A percentile compares a stretch with the other conserved stretches of the same genome.
These are phyloP conservation scores for Chromobotia macracanthus DNA, from an alignment of 2,797 vertebrate genomes.

Conservation along the genomic window DNA sequence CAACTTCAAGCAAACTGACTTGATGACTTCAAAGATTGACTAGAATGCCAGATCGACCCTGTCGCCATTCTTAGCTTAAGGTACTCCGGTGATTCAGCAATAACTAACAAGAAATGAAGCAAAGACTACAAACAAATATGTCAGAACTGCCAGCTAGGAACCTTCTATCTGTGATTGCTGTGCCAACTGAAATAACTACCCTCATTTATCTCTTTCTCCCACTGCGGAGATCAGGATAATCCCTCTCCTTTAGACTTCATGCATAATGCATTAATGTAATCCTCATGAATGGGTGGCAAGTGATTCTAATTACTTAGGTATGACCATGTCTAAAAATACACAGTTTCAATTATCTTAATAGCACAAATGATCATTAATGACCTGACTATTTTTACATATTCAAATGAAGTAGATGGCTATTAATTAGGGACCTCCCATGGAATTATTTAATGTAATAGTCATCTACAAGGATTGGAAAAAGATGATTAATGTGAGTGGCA, in stretches of 20 bases:
- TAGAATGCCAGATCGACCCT: slow-evolving; percentile 17
- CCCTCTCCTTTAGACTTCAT: slow-evolving; percentile 44
- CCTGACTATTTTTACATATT: slow-evolving; percentile 12
- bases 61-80: not conserved
- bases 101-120: slow-evolving; percentile 30
- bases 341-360: slow-evolving; percentile 38
- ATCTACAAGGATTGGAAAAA: not conserved
- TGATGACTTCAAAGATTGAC: slow-evolving; percentile 13
- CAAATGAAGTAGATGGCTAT: slow-evolving; percentile 16
- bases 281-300: slow-evolving; percentile 49
- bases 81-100: slow-evolving; percentile 40
- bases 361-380: slow-evolving; percentile 41
- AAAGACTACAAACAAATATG: slow-evolving; percentile 40
- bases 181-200: slow-evolving; percentile 52
- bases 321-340: slow-evolving; percentile 41
- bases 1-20: slow-evolving; percentile 19
- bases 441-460: not conserved
- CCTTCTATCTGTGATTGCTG: slow-evolving; percentile 45
- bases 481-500: not conserved
- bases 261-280: slow-evolving; percentile 58
- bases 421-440: slow-evolving; percentile 12
- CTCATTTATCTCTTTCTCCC: slow-evolving; percentile 53
- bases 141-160: slow-evolving; percentile 43
- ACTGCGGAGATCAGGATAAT: slow-evolving; percentile 50
- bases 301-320: slow-evolving; percentile 52